Conservation (phyloP, 2,888 invertebrate genomes). For the Aphidoletes aphidimyza region DNA sequence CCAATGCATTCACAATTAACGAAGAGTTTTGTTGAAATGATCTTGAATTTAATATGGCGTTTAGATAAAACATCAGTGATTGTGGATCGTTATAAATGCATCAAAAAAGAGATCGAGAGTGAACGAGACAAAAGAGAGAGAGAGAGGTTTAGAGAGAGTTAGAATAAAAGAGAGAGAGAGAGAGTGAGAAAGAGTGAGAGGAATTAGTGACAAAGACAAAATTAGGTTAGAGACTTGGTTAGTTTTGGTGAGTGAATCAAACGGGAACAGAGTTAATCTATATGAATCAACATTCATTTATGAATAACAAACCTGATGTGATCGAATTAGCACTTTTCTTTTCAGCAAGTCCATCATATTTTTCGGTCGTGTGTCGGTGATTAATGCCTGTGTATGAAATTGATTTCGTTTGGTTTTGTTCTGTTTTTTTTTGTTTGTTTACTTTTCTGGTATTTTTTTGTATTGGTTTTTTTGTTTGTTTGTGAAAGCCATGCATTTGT, state of each 20-base stretch:
- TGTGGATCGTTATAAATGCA: neutral
- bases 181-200: neutral
- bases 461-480: neutral
- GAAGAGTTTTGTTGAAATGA: neutral
- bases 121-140: neutral
- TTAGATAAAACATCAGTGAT: neutral
- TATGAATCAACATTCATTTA: conserved; percentile 39
- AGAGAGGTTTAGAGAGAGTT: neutral
- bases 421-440: conserved; percentile 5
- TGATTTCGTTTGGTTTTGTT: conserved; percentile 23
- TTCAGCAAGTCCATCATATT: conserved; percentile 66
- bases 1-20: neutral
- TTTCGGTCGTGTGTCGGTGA: conserved; percentile 66
- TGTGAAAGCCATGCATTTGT: conserved; percentile 3
- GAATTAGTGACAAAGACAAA: neutral
- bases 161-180: neutral
- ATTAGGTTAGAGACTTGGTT: neutral
- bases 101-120: neutral
- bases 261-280: conserved; percentile 10
- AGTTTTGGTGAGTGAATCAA: neutral
- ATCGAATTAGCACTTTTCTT: conserved; percentile 63
- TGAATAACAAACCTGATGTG: conserved; percentile 60
- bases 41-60: neutral
- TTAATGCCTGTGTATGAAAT: conserved; percentile 59
- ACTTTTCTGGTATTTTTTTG: neutral